Base-by-base conservation (phyloP, 2,113 vertebrate species). In the Progne subis region DNA sequence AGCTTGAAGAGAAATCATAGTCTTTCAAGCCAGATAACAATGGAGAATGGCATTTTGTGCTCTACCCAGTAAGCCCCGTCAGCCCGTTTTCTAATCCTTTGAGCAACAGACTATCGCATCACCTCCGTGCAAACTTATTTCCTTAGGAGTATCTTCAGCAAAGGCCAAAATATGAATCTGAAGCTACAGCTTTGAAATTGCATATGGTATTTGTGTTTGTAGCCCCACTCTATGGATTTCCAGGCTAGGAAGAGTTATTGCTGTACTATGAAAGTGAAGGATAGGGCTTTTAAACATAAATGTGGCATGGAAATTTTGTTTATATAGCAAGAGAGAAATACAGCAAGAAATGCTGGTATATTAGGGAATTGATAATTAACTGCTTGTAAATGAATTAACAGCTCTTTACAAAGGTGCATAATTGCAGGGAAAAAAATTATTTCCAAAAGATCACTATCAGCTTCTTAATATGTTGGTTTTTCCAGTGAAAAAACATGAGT, bases 341-440 rank as follows among this genome's bases (percentile, higher is more conserved):
- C 3, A 75, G 31, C 13, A 88, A 82, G 14, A 6, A 92, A 65
- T 13, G 2, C 5, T 59, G 46, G 5, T 55, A 41, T n/a, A 71
- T 71, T 92, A 92, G 55, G 93, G n/a, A 89, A 89, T 93, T 84
- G 95, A 96, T 94, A 95, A 97, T 94, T 84, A 95, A 72, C 92
- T 88, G 52, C 28, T 88, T 93, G 84, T 82, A 95, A 96, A 97
- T 96, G n/a, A 85, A 57, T 78, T 89, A 95, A 77, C 41, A 95
- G 61, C 46, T 95, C 85, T 96, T 95, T 92, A 63, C 28, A 90
- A 77, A 67, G 67, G 85, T 44, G 88, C 20, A 26, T 80, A 88
- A 88, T 47, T n/a, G n/a, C 81, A 96, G 21, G 59, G 81, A 7
- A 82, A 60, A 28, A 86, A 77, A 37, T 96, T 93, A 79, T 95